These are phyloP conservation scores for Tachycineta bicolor DNA, from an alignment of 2,113 vertebrate species.

Conservation along the genomic window DNA sequence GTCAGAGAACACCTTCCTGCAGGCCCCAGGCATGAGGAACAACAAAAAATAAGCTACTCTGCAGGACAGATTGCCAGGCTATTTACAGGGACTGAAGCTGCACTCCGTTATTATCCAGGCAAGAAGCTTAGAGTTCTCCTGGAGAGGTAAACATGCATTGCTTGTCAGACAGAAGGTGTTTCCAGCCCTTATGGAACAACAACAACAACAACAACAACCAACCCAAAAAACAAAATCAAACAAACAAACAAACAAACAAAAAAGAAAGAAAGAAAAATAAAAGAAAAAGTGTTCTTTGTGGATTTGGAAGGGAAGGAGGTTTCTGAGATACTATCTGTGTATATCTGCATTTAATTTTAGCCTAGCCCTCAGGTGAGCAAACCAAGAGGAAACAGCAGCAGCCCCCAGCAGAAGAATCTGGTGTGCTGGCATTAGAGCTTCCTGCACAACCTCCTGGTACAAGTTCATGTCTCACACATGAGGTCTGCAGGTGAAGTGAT, in stretches of 20 bases:
- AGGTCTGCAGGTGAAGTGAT: background rate
- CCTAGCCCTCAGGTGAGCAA: background rate
- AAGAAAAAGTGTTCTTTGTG: background rate
- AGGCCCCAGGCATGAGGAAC: background rate
- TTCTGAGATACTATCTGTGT: background rate
- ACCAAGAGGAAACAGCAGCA: background rate
- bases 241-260: no score
- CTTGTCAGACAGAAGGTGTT: background rate
- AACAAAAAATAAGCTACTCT: background rate
- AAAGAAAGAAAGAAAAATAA: no score
- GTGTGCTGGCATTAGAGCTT: background rate
- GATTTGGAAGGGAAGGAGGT: background rate
- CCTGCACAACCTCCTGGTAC: background rate
- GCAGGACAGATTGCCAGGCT: background rate
- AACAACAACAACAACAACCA: no score
- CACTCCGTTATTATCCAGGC: rapidly evolving
- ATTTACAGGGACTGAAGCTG: background rate
- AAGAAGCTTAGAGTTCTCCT: background rate
- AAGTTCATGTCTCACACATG: background rate
- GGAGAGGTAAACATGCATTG: background rate
- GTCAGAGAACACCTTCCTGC: background rate
- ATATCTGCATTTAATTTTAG: background rate
- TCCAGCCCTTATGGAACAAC: background rate
- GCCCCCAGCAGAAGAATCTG: background rate
- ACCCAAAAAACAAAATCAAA: no score